Conservation (phyloP, 2,113 vertebrate genomes). For the Cryptomyrus ogoouensis region DNA sequence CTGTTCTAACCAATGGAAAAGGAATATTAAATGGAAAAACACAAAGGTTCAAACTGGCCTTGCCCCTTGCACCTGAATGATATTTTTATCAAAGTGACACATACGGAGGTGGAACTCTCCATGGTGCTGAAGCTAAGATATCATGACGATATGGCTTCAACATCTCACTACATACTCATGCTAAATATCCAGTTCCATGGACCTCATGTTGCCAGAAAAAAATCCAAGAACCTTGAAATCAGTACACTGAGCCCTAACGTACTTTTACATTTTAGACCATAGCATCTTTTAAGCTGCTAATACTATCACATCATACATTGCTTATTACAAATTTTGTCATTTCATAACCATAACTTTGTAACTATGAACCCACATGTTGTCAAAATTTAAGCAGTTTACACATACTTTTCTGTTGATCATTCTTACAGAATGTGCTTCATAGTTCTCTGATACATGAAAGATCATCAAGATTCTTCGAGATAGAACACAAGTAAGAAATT, state of each 20-base stretch:
- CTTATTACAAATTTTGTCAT: not conserved
- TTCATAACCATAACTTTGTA: not conserved
- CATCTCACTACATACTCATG: not conserved
- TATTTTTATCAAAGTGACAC: not conserved
- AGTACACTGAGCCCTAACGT: not conserved
- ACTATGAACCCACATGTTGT: not conserved
- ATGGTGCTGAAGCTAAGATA: constrained; percentile 15
- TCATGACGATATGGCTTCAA: not conserved
- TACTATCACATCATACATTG: not conserved
- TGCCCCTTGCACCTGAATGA: not conserved
- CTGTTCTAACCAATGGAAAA: not conserved
- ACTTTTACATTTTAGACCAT: not conserved
- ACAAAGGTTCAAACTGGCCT: not conserved
- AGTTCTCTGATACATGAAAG: not conserved
- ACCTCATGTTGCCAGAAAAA: not conserved
- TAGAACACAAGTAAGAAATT: not conserved
- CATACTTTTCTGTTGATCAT: not conserved
- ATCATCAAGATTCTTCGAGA: not conserved
- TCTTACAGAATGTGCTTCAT: not conserved
- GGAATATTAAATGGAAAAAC: not conserved
- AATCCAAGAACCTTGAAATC: not conserved
- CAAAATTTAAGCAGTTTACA: not conserved
- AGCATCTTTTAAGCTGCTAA: not conserved
- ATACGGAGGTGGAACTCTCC: constrained; percentile 11
- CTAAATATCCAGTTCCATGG: not conserved